A percentile compares a stretch with the other conserved stretches of the same genome.
These are phyloP conservation scores for Drosophila fuyamai DNA, from an alignment of 1,140 invertebrate genomes.

Conservation along the genomic window DNA sequence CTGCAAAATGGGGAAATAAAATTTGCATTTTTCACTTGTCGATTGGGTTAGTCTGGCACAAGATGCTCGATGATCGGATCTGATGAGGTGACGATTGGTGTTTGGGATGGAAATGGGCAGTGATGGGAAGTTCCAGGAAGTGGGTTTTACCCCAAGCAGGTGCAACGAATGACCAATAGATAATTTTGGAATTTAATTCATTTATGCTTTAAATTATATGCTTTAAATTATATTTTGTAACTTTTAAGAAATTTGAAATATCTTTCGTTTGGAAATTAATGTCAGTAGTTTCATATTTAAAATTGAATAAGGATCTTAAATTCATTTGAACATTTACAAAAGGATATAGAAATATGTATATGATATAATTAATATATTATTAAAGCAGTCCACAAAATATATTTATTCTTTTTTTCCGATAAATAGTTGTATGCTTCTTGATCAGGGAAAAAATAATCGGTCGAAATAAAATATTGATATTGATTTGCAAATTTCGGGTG, in stretches of 20 bases:
- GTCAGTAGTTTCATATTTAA: too few relatives aligned
- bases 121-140: constrained; percentile 13
- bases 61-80: constrained; percentile 5
- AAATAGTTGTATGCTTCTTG: too few relatives aligned
- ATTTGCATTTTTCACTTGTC: constrained; percentile 58
- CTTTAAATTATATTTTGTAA: not conserved
- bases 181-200: not conserved
- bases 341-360: too few relatives aligned
- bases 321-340: too few relatives aligned
- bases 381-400: too few relatives aligned
- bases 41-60: constrained; percentile 26
- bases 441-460: too few relatives aligned
- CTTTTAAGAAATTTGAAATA: not conserved
- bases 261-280: not conserved
- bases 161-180: constrained; percentile 7
- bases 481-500: too few relatives aligned
- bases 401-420: too few relatives aligned
- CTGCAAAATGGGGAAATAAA: constrained; percentile 75
- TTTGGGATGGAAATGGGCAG: constrained; percentile 4
- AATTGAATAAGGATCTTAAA: too few relatives aligned
- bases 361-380: too few relatives aligned
- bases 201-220: not conserved
- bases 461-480: too few relatives aligned
- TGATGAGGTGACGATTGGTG: not conserved
- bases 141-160: not conserved